A percentile compares a stretch with the other conserved stretches of the same genome.
These are phyloP conservation scores for Tetrax tetrax DNA, from an alignment of 2,113 vertebrate genomes.

Conservation along the genomic window DNA sequence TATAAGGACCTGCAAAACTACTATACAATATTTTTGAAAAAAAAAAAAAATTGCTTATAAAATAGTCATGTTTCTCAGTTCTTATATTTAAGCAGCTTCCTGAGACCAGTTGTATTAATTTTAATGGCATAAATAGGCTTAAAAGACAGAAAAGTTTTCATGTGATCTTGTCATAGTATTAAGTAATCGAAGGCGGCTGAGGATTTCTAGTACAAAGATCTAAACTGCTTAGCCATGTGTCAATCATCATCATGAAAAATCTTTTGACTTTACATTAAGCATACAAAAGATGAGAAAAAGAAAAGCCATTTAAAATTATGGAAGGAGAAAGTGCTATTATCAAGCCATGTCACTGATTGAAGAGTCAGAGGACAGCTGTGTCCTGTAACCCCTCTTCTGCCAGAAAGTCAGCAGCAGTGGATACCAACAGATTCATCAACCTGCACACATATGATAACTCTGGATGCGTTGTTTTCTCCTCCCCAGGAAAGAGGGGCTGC, in stretches of 20 bases:
- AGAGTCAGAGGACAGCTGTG: not conserved
- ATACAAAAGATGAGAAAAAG: not conserved
- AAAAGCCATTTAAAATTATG: not conserved
- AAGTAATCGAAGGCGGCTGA: not conserved
- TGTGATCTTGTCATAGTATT: not conserved
- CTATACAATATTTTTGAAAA: not conserved
- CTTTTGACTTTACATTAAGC: not conserved
- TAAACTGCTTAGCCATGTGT: not conserved
- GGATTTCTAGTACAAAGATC: not conserved
- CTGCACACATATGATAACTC: fast-evolving
- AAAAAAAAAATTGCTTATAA: not conserved
- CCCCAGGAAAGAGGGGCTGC: not conserved
- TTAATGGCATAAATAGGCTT: not conserved
- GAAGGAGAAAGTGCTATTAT: not conserved
- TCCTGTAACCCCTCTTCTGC: not conserved
- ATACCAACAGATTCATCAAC: not conserved
- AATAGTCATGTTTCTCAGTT: not conserved
- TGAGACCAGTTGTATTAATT: not conserved
- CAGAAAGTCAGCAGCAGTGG: not conserved
- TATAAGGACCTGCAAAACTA: not conserved
- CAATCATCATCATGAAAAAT: not conserved
- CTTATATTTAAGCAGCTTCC: not conserved
- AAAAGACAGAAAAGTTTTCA: not conserved
- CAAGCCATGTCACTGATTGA: not conserved
- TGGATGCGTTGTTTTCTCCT: not conserved